phyloP scores from a whole-genome alignment of 2,113 vertebrate genomes.

The Numida meleagris region DNA sequence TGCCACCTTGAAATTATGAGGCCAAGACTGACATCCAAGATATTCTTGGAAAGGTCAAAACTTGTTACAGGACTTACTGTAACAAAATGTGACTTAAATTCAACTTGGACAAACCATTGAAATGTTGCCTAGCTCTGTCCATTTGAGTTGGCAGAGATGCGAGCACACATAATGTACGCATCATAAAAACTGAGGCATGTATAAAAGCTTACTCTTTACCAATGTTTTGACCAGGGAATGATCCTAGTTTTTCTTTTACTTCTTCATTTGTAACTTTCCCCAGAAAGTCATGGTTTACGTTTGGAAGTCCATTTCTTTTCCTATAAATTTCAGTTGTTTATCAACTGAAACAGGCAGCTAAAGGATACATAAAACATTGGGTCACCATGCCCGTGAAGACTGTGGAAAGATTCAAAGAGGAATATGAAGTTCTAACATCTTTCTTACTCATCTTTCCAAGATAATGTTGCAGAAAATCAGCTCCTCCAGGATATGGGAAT shows the following conservation, averaged over 20 bases:
- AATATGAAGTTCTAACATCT: background rate
- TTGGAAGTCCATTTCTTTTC: background rate
- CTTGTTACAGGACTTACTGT: background rate
- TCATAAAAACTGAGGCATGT: background rate
- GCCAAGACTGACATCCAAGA: background rate
- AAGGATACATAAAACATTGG: background rate
- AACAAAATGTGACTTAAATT: background rate
- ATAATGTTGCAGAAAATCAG: background rate
- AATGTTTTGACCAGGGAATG: background rate
- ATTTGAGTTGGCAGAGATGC: background rate
- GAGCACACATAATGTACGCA: background rate
- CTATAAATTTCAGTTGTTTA: accelerated
- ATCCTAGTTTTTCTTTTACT: background rate
- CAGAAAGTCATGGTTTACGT: background rate
- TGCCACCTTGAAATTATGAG: background rate
- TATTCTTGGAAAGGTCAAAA: background rate
- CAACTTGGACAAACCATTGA: background rate
- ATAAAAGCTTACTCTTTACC: background rate
- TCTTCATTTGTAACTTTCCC: background rate
- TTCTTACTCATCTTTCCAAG: background rate
- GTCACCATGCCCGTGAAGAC: background rate
- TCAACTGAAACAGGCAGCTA: background rate
- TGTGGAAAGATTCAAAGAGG: background rate
- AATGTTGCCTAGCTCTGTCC: background rate
- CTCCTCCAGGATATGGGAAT: background rate